These are phyloP conservation scores for Gryon sp. DNA, from an alignment of 1,140 invertebrate species.

Conservation along the genomic window DNA sequence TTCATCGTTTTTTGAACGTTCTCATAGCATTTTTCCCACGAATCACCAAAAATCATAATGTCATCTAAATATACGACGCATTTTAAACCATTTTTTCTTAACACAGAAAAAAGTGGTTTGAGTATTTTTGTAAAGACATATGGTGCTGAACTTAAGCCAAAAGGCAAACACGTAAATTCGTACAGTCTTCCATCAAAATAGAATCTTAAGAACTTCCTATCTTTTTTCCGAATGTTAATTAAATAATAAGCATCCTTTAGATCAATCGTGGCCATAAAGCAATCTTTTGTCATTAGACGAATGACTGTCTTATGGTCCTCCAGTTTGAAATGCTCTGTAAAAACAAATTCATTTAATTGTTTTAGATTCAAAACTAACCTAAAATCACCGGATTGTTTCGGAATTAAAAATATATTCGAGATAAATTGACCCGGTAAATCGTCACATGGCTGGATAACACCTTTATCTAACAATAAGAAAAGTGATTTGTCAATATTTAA, in stretches of 20 bases:
- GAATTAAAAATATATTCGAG: not conserved
- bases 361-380: slow-evolving; percentile 41
- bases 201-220: slow-evolving; percentile 44
- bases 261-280: slow-evolving; percentile 32
- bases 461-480: not conserved
- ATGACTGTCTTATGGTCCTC: slow-evolving; percentile 12
- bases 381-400: not conserved
- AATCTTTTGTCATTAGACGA: slow-evolving; percentile 7
- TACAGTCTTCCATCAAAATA: slow-evolving; percentile 10
- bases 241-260: slow-evolving; percentile 52
- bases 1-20: slow-evolving; percentile 17
- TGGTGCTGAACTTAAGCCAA: slow-evolving; percentile 26
- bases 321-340: slow-evolving; percentile 16
- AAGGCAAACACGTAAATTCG: slow-evolving; percentile 36
- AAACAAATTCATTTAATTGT: slow-evolving; percentile 25
- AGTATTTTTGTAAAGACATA: slow-evolving; percentile 44
- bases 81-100: not conserved
- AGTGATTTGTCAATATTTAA: not conserved
- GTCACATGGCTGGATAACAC: not conserved
- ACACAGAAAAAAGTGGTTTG: slow-evolving; percentile 10
- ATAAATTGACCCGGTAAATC: not conserved
- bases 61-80: slow-evolving; percentile 24
- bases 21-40: not conserved
- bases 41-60: slow-evolving; percentile 17
- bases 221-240: slow-evolving; percentile 17